These are phyloP conservation scores for Thunnus thynnus DNA, from an alignment of 2,113 vertebrate species.

Conservation along the genomic window DNA sequence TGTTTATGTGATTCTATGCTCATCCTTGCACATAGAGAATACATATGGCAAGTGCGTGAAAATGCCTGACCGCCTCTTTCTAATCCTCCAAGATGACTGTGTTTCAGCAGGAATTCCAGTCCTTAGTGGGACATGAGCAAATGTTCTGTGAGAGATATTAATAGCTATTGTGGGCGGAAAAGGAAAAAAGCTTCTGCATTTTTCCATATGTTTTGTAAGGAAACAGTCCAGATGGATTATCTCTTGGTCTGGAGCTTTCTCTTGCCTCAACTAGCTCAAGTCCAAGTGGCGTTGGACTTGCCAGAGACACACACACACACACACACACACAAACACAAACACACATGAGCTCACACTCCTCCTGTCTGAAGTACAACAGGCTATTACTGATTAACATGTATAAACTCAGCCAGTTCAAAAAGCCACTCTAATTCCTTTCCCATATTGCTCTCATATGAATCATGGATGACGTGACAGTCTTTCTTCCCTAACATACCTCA, in stretches of 20 bases:
- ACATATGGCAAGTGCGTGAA: constrained; percentile 61
- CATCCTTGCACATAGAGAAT: constrained; percentile 27
- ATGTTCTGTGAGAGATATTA: constrained; percentile 78
- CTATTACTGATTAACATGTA: constrained; percentile 82
- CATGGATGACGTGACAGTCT: constrained; percentile 46
- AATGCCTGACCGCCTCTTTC: constrained; percentile 62
- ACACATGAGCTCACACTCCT: constrained; percentile 48
- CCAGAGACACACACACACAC: constrained; percentile 56
- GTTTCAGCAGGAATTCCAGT: constrained; percentile 77
- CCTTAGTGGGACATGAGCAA: constrained; percentile 81
- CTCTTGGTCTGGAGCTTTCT: constrained; percentile 72
- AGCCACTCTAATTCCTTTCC: constrained; percentile 65
- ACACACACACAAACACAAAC: constrained; percentile 46
- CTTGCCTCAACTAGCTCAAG: constrained; percentile 65
- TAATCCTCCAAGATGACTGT: constrained; percentile 68
- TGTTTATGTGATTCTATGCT: constrained; percentile 51
- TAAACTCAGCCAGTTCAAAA: constrained; percentile 72
- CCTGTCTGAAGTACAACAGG: constrained; percentile 77
- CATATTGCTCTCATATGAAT: constrained; percentile 61
- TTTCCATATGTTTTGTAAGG: constrained; percentile 82
- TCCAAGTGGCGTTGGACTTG: constrained; percentile 70
- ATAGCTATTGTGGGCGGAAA: constrained; percentile 80
- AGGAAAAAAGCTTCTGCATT: constrained; percentile 63
- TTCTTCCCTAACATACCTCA: constrained; percentile 68
- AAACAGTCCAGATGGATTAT: constrained; percentile 82